phyloP scores from a whole-genome alignment of 2,113 vertebrate species.

The Gymnobelideus leadbeateri region DNA sequence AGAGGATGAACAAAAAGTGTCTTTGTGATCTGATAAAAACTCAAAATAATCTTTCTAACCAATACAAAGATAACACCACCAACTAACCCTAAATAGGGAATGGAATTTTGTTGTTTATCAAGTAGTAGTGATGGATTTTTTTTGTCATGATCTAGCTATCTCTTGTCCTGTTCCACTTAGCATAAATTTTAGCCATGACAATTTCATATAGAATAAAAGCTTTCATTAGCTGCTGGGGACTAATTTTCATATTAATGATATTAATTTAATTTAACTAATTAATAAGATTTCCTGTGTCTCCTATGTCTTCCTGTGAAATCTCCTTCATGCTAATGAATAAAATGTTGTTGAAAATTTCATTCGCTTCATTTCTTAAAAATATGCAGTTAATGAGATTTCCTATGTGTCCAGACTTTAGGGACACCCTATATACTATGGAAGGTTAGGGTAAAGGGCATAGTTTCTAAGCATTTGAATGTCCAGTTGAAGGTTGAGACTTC shows the following conservation, averaged over 20 bases:
- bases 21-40: background rate
- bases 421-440: background rate
- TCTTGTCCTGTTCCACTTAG: background rate
- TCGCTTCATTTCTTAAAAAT: no score
- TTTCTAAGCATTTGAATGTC: background rate
- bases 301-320: no score
- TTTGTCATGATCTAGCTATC: background rate
- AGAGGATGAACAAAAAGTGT: background rate
- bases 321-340: no score
- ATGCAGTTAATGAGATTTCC: no score
- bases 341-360: no score
- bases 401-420: no score
- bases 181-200: no score
- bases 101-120: background rate
- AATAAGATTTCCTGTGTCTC: no score
- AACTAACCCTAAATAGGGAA: background rate
- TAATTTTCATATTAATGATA: no score
- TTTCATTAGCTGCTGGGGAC: no score
- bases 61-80: background rate
- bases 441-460: background rate
- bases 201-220: no score
- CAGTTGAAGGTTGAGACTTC: background rate
- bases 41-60: background rate
- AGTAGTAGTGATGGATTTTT: background rate
- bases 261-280: no score